Base-by-base conservation (phyloP, 1,140 invertebrate species). In the Bacillus rossius region DNA sequence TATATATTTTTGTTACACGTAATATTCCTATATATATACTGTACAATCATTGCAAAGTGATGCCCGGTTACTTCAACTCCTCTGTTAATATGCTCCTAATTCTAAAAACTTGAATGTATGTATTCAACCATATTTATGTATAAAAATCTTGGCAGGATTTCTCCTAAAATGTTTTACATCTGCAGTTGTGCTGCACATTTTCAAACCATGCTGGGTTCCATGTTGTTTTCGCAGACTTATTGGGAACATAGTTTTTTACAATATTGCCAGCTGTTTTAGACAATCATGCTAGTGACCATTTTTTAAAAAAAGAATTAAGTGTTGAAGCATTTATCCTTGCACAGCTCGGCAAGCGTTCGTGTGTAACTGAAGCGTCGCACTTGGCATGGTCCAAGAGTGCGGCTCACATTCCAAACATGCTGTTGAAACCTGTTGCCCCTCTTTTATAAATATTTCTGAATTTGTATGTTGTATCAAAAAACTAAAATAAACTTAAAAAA, bases 341-440 rank as follows among this genome's bases (percentile, higher is more conserved):
- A 53, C 29, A 13, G n/a, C 37, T 37, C 16, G n/a, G 38, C 29
- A 53, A 38, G 20, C 13, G n/a, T 26, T 4, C 7, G 20, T 16
- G 26, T 53, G n/a, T 51, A 51, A 3, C 8, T 8, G 17, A 20
- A 17, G 16, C 29, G 20, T 51, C 14, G 10, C 26, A 20, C 26
- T 17, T 51, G 26, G 16, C 17, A 49, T 49, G 17, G 25, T 13
- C 16, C 48, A 38, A 17, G 48, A 48, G 55, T 26, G 20, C 8
- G 47, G 49, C 19, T 37, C 55, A 59, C 57, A 59, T 59, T 59
- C 57, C 57, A 59, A 59, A 59, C 43, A 57, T 23, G 49, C 29
- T 49, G 55, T 57, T 50, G 22, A 38, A 49, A 17, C 29, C 43
- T 57, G 55, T 57, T 57, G 38, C 41, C 41, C 55, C 25, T 49